phyloP scores from a whole-genome alignment of 2,797 vertebrate species.

The Apogon hyalosoma region DNA sequence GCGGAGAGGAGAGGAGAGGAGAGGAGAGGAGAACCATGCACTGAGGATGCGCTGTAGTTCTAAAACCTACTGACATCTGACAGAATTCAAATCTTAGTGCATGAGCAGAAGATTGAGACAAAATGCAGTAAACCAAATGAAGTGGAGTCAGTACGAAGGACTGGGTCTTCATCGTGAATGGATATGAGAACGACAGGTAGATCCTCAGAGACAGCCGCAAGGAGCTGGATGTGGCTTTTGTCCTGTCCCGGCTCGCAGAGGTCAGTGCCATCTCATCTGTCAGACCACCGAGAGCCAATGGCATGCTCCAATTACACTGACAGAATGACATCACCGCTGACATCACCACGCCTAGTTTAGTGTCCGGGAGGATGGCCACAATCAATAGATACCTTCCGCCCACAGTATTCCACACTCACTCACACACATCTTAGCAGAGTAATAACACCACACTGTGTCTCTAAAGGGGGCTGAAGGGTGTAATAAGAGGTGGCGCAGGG shows the following conservation, averaged over 20 bases:
- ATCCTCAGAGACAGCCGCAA: constrained; percentile 33
- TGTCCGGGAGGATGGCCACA: constrained; percentile 71
- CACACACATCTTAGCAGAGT: constrained; percentile 35
- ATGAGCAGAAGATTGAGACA: constrained; percentile 19
- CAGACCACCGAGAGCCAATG: constrained; percentile 79
- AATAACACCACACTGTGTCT: constrained; percentile 51
- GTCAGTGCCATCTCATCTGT: constrained; percentile 76
- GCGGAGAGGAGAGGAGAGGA: constrained; percentile 47
- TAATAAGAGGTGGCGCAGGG: constrained; percentile 61
- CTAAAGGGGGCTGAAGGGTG: constrained; percentile 42
- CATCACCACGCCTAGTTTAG: constrained; percentile 75
- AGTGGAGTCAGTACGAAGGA: constrained; percentile 17
- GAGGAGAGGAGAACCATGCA: constrained; percentile 15
- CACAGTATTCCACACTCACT: constrained; percentile 38
- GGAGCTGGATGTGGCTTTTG: constrained; percentile 48
- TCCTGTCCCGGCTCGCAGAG: constrained; percentile 72
- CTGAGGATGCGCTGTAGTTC: constrained; percentile 50
- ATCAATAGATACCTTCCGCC: constrained; percentile 69
- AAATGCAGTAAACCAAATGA: constrained; percentile 35
- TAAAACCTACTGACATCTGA: constrained; percentile 73
- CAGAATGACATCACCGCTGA: constrained; percentile 82
- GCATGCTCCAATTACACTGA: constrained; percentile 78
- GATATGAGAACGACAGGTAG: constrained; percentile 43
- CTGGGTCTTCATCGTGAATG: constrained; percentile 38
- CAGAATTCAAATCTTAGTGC: constrained; percentile 68